Conservation (phyloP, 2,888 invertebrate species). For the Ophraella communa region DNA sequence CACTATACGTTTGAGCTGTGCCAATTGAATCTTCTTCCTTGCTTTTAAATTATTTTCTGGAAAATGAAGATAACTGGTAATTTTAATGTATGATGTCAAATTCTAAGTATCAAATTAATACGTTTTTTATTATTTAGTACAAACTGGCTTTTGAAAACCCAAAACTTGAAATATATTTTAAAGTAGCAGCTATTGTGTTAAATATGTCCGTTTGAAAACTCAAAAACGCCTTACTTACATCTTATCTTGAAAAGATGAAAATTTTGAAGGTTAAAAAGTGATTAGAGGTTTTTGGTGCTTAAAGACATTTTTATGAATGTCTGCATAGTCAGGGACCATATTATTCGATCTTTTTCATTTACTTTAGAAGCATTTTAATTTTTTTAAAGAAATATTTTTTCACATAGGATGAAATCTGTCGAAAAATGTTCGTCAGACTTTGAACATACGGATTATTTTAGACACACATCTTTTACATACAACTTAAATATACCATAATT, state of each 20-base stretch:
- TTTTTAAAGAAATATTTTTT: conserved; percentile 8
- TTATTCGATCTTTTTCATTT: conserved; percentile 24
- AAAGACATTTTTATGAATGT: conserved; percentile 35
- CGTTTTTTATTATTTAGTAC: too few species aligned
- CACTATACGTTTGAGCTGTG: neutral
- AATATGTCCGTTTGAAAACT: neutral
- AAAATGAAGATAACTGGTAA: too few species aligned
- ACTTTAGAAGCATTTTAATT: conserved; percentile 25
- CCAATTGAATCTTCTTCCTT: neutral
- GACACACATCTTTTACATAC: too few species aligned
- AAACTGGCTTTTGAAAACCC: too few species aligned
- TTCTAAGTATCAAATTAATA: too few species aligned
- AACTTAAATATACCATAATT: too few species aligned
- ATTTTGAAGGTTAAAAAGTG: conserved; percentile 36
- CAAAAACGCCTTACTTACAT: conserved; percentile 40
- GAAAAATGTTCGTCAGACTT: neutral
- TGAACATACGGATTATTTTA: too few species aligned
- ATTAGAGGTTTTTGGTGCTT: conserved; percentile 43
- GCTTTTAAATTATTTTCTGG: neutral
- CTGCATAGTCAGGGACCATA: conserved; percentile 41
- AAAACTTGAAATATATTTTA: too few species aligned
- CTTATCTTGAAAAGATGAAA: conserved; percentile 40
- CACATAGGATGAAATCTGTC: neutral
- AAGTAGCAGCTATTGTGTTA: too few species aligned
- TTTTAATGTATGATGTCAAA: too few species aligned